A percentile compares a stretch with the other conserved stretches of the same genome.
These are phyloP conservation scores for Montipora capricornis DNA, from an alignment of 64 coral and sea anemone species.

Conservation along the genomic window DNA sequence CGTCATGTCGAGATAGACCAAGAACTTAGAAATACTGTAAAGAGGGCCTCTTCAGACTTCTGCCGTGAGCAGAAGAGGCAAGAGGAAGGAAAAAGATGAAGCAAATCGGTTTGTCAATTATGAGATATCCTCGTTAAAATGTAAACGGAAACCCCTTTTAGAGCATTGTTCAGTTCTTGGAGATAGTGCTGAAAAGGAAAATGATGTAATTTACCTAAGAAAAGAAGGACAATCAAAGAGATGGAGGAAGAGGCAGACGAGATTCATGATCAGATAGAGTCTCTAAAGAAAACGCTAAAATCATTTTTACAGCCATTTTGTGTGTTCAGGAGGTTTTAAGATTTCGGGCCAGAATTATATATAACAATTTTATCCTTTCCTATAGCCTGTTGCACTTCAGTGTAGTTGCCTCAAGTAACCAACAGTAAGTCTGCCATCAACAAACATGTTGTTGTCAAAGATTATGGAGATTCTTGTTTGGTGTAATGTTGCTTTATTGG, in stretches of 20 bases:
- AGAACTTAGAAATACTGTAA: neutral
- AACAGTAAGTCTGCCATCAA: neutral
- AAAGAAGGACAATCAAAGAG: slow-evolving; percentile 31
- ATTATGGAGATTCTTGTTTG: neutral
- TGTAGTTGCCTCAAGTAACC: neutral
- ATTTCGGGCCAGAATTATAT: neutral
- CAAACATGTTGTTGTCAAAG: neutral
- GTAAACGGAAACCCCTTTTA: neutral
- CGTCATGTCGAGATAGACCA: neutral
- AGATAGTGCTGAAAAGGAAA: slow-evolving; percentile 44
- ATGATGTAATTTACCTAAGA: neutral
- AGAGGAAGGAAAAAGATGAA: neutral
- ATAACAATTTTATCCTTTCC: neutral
- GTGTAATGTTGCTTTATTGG: neutral
- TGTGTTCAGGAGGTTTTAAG: neutral
- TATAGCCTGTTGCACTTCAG: neutral
- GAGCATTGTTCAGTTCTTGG: neutral
- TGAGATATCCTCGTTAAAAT: neutral
- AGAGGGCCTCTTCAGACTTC: neutral
- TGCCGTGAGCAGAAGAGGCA: neutral
- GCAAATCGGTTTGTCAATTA: neutral
- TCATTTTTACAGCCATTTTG: neutral
- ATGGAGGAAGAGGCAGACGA: neutral
- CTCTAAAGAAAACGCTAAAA: neutral
- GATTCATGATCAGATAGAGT: neutral